Conservation (phyloP, 2,888 invertebrate species). For the Osmoderma eremita region DNA sequence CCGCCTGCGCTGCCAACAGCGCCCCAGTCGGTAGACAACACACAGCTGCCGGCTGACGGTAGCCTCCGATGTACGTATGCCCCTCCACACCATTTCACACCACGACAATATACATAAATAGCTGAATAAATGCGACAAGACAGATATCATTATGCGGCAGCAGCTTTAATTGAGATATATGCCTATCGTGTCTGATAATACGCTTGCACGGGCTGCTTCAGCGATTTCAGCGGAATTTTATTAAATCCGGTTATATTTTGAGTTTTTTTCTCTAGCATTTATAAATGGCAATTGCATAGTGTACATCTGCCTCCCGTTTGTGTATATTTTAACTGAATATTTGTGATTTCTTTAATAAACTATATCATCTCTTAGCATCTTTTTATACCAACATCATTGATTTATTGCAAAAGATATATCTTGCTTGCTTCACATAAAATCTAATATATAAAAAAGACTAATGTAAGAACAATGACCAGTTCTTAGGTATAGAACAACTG, state of each 20-base stretch:
- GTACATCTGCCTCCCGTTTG: background rate
- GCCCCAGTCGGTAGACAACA: background rate
- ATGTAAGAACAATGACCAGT: too few species aligned
- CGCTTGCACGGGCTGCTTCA: slow-evolving; percentile 3
- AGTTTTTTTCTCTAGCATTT: background rate
- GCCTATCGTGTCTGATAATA: slow-evolving; percentile 46
- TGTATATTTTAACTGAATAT: too few species aligned
- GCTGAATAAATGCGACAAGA: slow-evolving; percentile 52
- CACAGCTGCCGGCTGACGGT: slow-evolving; percentile 29
- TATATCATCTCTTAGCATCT: too few species aligned
- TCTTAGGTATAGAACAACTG: too few species aligned
- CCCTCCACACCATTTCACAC: slow-evolving; percentile 54
- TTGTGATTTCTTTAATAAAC: too few species aligned
- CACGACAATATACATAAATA: slow-evolving; percentile 54
- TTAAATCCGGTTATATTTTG: slow-evolving; percentile 15
- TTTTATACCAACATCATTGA: too few species aligned
- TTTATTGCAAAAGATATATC: too few species aligned
- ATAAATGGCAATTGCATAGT: background rate
- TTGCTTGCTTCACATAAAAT: too few species aligned
- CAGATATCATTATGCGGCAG: slow-evolving; percentile 47
- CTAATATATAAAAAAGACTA: too few species aligned
- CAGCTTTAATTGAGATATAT: slow-evolving; percentile 53
- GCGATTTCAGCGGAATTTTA: slow-evolving; percentile 39
- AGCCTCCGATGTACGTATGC: slow-evolving; percentile 51
- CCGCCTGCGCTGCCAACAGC: background rate